Evolutionary conservation across 2,113 vertebrate genomes (phyloP).

Genomic region (Coryphaenoides rupestris): DNA sequence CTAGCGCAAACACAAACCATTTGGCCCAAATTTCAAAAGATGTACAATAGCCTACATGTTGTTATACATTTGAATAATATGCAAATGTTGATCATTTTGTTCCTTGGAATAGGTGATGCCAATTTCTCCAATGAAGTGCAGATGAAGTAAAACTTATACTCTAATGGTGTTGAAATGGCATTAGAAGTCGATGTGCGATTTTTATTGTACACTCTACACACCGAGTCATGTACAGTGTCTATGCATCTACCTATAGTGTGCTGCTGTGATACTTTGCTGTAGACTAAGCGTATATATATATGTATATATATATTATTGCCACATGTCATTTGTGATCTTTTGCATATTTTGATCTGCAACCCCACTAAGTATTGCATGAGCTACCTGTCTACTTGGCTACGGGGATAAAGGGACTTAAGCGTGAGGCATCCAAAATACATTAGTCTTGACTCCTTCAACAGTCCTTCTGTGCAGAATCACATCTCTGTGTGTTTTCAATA

Average conservation of each 20-base stretch:
- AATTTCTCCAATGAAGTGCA: conserved; percentile 16
- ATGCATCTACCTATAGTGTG: conserved; percentile 34
- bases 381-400: conserved; percentile 66
- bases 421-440: conserved; percentile 45
- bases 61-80: too few relatives aligned
- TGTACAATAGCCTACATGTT: too few relatives aligned
- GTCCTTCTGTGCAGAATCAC: conserved; percentile 28
- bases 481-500: conserved; percentile 25
- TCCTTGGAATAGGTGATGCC: neutral
- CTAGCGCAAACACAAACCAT: too few relatives aligned
- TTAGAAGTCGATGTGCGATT: too few relatives aligned
- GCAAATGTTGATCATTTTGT: too few relatives aligned
- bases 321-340: conserved; percentile 70
- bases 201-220: conserved; percentile 37
- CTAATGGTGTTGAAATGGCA: too few relatives aligned
- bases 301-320: conserved; percentile 70
- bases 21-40: too few relatives aligned
- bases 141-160: conserved; percentile 10
- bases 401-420: conserved; percentile 62
- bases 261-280: conserved; percentile 45
- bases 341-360: conserved; percentile 72
- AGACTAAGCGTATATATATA: conserved; percentile 57
- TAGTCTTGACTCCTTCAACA: conserved; percentile 34
- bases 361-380: conserved; percentile 63
- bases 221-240: conserved; percentile 46